These are phyloP conservation scores for Sarotherodon lohbergeri DNA, from an alignment of 2,113 vertebrate species.

Conservation along the genomic window DNA sequence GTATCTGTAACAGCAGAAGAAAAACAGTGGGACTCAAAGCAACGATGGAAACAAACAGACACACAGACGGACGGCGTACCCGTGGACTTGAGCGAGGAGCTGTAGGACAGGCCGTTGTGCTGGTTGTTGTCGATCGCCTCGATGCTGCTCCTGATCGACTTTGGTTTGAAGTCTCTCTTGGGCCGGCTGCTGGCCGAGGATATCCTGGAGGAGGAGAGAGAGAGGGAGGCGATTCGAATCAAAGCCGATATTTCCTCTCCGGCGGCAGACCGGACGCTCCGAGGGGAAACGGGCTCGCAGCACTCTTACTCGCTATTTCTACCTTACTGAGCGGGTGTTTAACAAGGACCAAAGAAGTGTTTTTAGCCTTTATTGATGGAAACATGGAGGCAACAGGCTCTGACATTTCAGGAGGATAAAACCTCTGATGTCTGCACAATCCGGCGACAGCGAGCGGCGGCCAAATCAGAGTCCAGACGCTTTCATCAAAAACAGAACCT, in stretches of 20 bases:
- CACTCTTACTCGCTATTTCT: rapidly evolving
- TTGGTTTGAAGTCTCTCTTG: constrained; percentile 79
- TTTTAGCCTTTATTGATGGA: neutral
- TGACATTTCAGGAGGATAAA: neutral
- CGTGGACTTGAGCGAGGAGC: constrained; percentile 72
- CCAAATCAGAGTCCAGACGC: neutral
- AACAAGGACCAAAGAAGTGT: neutral
- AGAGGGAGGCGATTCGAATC: neutral
- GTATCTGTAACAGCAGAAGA: constrained; percentile 51
- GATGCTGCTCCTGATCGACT: constrained; percentile 71
- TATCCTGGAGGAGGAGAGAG: constrained; percentile 70
- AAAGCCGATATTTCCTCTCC: neutral
- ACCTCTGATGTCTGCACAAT: neutral
- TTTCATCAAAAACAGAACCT: neutral
- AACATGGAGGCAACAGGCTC: neutral
- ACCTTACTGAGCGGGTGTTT: rapidly evolving
- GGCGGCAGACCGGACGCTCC: neutral
- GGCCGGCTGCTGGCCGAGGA: constrained; percentile 74
- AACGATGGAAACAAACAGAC: neutral
- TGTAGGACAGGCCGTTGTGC: constrained; percentile 77
- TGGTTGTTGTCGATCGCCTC: constrained; percentile 73
- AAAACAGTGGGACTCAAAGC: neutral
- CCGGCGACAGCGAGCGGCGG: neutral
- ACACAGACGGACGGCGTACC: constrained; percentile 60
- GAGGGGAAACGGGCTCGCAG: neutral